Percentiles rank a stretch among this genome's conserved stretches.
Conservation (phyloP, 2,888 invertebrate species). For the Sturmia bella region DNA sequence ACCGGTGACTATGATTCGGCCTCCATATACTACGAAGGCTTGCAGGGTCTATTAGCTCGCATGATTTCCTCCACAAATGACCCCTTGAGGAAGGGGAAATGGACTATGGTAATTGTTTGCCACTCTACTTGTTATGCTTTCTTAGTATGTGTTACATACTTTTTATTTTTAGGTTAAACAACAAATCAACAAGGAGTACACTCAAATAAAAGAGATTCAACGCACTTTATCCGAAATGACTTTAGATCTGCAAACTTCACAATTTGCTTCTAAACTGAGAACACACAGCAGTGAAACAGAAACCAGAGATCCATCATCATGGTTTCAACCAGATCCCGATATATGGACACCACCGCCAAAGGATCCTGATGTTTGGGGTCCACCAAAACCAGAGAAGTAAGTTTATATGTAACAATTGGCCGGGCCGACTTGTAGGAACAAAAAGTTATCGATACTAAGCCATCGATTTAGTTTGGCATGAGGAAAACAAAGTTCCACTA, state of each 20-base stretch:
- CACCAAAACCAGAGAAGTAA: slow-evolving; percentile 90
- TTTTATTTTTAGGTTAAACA: slow-evolving; percentile 87
- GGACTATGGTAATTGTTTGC: slow-evolving; percentile 93
- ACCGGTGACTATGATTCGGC: slow-evolving; percentile 98
- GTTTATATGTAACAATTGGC: slow-evolving; percentile 73
- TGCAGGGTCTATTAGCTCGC: slow-evolving; percentile 94
- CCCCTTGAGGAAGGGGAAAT: slow-evolving; percentile 91
- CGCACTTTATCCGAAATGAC: slow-evolving; percentile 81
- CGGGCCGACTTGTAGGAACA: no score
- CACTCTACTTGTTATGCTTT: no score
- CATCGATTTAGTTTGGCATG: no score
- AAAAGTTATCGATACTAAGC: no score
- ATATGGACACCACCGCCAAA: slow-evolving; percentile 88
- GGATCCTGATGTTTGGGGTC: slow-evolving; percentile 94
- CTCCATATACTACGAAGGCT: slow-evolving; percentile 95
- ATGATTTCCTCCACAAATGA: slow-evolving; percentile 91
- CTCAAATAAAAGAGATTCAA: slow-evolving; percentile 90
- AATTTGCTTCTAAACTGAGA: slow-evolving; percentile 82
- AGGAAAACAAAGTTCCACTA: no score
- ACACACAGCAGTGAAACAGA: slow-evolving; percentile 78
- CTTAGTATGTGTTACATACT: not conserved
- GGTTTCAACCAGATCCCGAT: slow-evolving; percentile 88
- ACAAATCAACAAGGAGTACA: slow-evolving; percentile 93
- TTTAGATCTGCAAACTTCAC: slow-evolving; percentile 81
- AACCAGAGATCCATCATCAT: slow-evolving; percentile 82